These are phyloP conservation scores for Incurvaria masculella DNA, from an alignment of 2,888 invertebrate species.

Conservation along the genomic window DNA sequence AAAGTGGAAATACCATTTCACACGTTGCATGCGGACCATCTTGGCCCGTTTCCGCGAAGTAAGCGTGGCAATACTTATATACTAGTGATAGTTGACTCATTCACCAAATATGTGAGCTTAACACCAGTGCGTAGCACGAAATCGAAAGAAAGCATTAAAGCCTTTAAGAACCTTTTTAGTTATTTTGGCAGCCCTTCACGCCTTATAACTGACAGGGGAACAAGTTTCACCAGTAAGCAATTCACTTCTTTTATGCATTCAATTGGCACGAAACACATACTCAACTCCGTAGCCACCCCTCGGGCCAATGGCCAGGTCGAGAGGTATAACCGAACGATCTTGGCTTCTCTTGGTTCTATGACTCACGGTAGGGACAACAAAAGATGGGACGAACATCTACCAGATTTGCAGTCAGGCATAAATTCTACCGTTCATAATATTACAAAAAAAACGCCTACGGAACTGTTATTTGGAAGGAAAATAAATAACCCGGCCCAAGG, in stretches of 20 bases:
- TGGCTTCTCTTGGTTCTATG: slow-evolving; percentile 6
- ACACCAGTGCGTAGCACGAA: slow-evolving; percentile 8
- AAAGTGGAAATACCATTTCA: slow-evolving; percentile 8
- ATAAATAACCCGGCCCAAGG: slow-evolving; percentile 11
- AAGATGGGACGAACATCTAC: slow-evolving; percentile 5
- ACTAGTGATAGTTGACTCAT: slow-evolving; percentile 13
- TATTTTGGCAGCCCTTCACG: no score
- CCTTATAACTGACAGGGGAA: no score
- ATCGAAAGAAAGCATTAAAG: slow-evolving; percentile 7
- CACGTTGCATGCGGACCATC: slow-evolving; percentile 12
- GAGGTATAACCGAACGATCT: slow-evolving; percentile 15
- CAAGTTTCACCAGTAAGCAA: no score
- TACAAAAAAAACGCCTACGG: slow-evolving; percentile 14
- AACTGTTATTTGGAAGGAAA: slow-evolving; percentile 14
- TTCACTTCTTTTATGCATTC: no score
- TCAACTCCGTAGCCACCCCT: slow-evolving; percentile 17
- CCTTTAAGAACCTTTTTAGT: slow-evolving; percentile 3
- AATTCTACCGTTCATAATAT: slow-evolving; percentile 5
- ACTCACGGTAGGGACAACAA: slow-evolving; percentile 3
- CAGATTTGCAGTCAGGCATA: slow-evolving; percentile 5
- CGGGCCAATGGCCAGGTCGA: slow-evolving; percentile 18
- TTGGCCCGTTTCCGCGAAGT: slow-evolving; percentile 13
- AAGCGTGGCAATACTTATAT: slow-evolving; percentile 15
- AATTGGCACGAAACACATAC: slow-evolving; percentile 8
- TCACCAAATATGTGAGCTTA: slow-evolving; percentile 11